Base-by-base conservation (phyloP, 2,888 invertebrate species). In the Trachelus stipa region DNA sequence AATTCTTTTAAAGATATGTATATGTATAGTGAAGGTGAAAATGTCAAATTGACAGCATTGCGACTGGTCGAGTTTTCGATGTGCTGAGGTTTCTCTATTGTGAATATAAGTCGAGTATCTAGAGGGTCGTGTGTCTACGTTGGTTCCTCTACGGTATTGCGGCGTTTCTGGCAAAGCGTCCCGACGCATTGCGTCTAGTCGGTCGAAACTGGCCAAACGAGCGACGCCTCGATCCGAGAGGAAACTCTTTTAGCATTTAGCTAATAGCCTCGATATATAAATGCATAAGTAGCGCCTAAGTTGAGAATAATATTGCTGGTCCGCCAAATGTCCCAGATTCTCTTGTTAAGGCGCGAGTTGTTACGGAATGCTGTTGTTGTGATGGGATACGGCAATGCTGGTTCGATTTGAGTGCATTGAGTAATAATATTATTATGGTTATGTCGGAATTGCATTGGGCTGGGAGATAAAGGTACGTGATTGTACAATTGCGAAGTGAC, bases 141-240 rank as follows among this genome's bases (percentile, higher is more conserved):
- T 56, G 23, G 71, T 34, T 31, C 3, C 31, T 71, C 79, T 81
- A 77, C 81, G 80, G 80, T 84, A 84, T 82, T 84, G 86, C 85
- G 82, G 83, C 77, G 75, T 81, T 87, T 80, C 86, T 87, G 88
- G 87, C 88, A 87, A 80, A 81, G 81, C 71, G 74, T 83, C 77
- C 75, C 86, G 87, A 88, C 87, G 89, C 88, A 88, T 83, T 89
- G 88, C 88, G 88, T 88, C 87, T 85, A 82, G 81, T 81, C 78
- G 78, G 40, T 71, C 71, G 77, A 31, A 76, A 35, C 33, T n/a
- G 68, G 69, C 75, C 71, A 56, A 81, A 37, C 77, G 74, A 74
- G 77, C 80, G 79, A 80, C 78, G 80, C 75, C 82, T 74, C 73
- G 31, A 68, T 69, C 76, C 79, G 74, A 12, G 69, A 75, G 80